Conservation (phyloP, 2,888 invertebrate species). For the Neria commutata region DNA sequence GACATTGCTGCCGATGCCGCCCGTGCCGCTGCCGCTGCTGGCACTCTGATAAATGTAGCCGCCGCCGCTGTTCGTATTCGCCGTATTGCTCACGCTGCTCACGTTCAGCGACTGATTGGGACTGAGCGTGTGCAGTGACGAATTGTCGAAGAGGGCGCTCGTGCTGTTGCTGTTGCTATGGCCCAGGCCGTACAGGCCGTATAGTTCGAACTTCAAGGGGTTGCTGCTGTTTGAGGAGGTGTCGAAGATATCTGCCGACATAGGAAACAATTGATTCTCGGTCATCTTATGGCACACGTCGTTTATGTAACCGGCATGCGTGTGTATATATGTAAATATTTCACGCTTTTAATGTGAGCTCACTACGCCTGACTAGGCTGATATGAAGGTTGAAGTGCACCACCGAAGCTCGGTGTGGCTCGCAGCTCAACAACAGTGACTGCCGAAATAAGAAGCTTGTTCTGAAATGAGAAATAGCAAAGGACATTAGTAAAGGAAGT, state of each 20-base stretch:
- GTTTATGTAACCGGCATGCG: too few relatives aligned
- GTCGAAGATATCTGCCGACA: slow-evolving; percentile 62
- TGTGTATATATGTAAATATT: too few relatives aligned
- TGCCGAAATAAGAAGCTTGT: too few relatives aligned
- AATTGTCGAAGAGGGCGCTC: slow-evolving; percentile 32
- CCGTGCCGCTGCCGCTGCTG: slow-evolving; percentile 23
- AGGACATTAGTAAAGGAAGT: too few relatives aligned
- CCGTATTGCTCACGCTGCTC: slow-evolving; percentile 12
- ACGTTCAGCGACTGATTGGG: slow-evolving; percentile 21
- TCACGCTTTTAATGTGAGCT: too few relatives aligned
- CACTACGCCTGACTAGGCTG: too few relatives aligned
- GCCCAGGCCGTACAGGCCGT: slow-evolving; percentile 53
- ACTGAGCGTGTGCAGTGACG: slow-evolving; percentile 25
- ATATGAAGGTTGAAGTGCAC: too few relatives aligned
- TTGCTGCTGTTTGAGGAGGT: slow-evolving; percentile 60
- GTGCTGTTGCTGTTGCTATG: slow-evolving; percentile 39
- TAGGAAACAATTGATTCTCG: slow-evolving; percentile 60
- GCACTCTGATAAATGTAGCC: slow-evolving; percentile 12
- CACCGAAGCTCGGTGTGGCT: too few relatives aligned
- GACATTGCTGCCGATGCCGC: slow-evolving; percentile 45
- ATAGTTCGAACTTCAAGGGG: slow-evolving; percentile 57
- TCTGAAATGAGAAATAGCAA: too few relatives aligned
- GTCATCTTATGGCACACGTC: slow-evolving; percentile 60
- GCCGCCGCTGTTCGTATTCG: background rate
- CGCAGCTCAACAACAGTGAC: too few relatives aligned